Conservation (phyloP, 2,888 invertebrate species). For the Aspidiotus destructor region DNA sequence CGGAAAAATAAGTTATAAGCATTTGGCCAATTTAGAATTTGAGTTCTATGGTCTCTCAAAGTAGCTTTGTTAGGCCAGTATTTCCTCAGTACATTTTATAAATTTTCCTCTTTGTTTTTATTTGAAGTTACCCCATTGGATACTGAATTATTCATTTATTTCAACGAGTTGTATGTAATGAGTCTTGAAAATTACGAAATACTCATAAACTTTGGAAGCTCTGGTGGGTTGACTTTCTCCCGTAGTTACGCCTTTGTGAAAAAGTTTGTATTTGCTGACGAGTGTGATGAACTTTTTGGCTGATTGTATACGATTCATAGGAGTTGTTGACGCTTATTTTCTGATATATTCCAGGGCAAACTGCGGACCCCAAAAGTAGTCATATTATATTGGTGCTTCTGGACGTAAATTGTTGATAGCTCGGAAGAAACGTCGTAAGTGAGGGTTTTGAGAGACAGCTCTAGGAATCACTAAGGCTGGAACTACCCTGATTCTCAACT, state of each 20-base stretch:
- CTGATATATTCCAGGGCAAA: background rate
- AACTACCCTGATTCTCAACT: background rate
- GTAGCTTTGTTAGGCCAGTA: no score
- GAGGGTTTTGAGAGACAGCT: background rate
- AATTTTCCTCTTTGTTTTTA: no score
- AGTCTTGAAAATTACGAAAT: no score
- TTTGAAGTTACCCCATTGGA: no score
- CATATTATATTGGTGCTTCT: slow-evolving; percentile 1
- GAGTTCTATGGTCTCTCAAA: no score
- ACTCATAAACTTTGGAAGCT: no score
- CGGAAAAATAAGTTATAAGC: no score
- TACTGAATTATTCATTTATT: no score
- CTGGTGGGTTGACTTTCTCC: no score
- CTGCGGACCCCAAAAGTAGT: background rate
- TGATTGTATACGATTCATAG: background rate
- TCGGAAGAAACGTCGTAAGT: background rate
- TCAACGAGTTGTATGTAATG: no score
- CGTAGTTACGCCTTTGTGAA: background rate
- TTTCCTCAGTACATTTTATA: no score
- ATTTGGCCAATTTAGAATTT: no score
- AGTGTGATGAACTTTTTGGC: background rate
- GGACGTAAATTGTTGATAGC: background rate
- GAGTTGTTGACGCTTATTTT: background rate
- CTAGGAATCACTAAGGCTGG: background rate
- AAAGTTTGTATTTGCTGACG: background rate